A percentile compares a stretch with the other conserved stretches of the same genome.
phyloP scores from a whole-genome alignment of 2,888 invertebrate species.

The Zelleria hepariella region DNA sequence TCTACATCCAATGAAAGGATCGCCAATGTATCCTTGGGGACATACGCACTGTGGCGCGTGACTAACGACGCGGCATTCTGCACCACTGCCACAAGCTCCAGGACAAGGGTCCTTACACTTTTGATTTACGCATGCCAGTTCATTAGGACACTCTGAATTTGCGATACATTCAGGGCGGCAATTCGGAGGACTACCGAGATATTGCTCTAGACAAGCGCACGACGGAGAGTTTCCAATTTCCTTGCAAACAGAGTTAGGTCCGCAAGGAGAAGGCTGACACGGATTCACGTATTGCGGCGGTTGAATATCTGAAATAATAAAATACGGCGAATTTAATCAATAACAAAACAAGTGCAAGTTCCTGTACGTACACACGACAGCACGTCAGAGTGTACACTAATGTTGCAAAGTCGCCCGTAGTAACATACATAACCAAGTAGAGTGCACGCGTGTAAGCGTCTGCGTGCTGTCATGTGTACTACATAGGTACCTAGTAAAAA shows the following conservation, averaged over 20 bases:
- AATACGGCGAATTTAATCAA: too few relatives aligned
- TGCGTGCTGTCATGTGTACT: too few relatives aligned
- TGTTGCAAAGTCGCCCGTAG: too few relatives aligned
- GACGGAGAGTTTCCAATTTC: conserved; percentile 75
- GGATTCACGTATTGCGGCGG: conserved; percentile 55
- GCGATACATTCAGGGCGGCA: conserved; percentile 82
- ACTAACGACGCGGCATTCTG: conserved; percentile 80
- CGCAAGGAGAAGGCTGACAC: conserved; percentile 84
- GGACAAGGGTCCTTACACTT: conserved; percentile 83
- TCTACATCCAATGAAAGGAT: conserved; percentile 74
- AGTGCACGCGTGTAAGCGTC: too few relatives aligned
- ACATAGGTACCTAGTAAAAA: too few relatives aligned
- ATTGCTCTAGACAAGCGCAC: conserved; percentile 80
- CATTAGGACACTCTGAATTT: conserved; percentile 80
- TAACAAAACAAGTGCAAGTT: too few relatives aligned
- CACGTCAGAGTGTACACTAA: too few relatives aligned
- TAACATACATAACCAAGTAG: too few relatives aligned
- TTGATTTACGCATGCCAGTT: conserved; percentile 79
- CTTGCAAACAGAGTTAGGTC: conserved; percentile 77
- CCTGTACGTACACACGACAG: too few relatives aligned
- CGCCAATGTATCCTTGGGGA: conserved; percentile 72
- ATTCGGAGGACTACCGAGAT: conserved; percentile 78
- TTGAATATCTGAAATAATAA: conserved; percentile 7
- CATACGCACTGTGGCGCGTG: conserved; percentile 84
- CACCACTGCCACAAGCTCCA: conserved; percentile 79